Evolutionary conservation across 2,888 invertebrate genomes (phyloP), one percentile per base, ranked within the genome.

Genomic region (Chloroclystis v-ata): DNA sequence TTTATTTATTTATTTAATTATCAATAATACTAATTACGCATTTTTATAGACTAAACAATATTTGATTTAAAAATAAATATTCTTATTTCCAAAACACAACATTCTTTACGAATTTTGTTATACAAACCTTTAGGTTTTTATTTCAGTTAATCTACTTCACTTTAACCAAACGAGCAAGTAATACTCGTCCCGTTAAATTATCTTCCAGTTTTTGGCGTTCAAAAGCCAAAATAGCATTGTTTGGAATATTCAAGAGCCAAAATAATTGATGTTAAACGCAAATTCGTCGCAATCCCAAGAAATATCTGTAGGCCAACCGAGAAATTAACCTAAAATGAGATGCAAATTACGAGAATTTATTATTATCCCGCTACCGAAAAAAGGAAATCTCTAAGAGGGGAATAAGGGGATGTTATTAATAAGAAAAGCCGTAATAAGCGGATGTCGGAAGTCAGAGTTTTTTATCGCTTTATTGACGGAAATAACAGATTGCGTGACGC

Each of bases 261-360:
- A 44, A 43, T 46, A 47, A 48, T 43, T 45, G 46, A 49, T 43
- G 47, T 16, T 32, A 49, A 59, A 49, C 41, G 54, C 57, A 57
- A 63, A 60, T 60, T 63, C 42, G 26, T 46, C 59, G 59, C 63
- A 75, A 73, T 69, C 63, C 61, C 60, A 61, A 57, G 63, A 63
- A 35, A 61, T 62, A 60, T 59, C 61, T 63, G 60, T 58, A 63
- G 61, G 60, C 65, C 65, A 63, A 72, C 69, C 71, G 70, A 71
- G 67, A 77, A 74, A 75, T 76, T 75, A 76, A 65, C 65, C 67
- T 65, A 68, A 74, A 80, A 78, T 75, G 72, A 73, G 80, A 84
- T 82, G 83, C 78, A 85, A 85, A 85, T 85, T 77, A 81, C 71
- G 65, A 65, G 76, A 79, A 83, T 80, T 81, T 81, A 83, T 82